These are phyloP conservation scores for Ctenoplectra terminalis DNA, from an alignment of 1,140 invertebrate genomes.

Conservation along the genomic window DNA sequence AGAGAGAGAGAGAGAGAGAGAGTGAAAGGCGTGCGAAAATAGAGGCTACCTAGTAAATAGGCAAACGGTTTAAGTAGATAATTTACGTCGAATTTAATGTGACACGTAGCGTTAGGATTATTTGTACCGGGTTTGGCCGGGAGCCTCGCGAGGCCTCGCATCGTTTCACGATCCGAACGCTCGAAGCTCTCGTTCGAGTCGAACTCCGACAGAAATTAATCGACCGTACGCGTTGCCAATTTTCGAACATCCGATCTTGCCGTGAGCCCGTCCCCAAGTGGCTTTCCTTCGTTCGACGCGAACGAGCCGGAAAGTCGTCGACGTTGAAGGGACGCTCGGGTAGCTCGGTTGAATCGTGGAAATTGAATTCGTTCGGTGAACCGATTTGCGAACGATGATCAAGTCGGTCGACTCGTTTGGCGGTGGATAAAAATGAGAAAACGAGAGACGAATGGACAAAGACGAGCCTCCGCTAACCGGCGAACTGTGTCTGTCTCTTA, in stretches of 20 bases:
- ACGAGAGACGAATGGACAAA: constrained; percentile 1
- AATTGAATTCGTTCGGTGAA: background rate
- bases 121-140: constrained; percentile 39
- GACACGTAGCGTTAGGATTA: constrained; percentile 64
- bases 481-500: background rate
- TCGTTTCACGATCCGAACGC: background rate
- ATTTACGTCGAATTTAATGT: constrained; percentile 60
- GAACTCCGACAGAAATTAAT: background rate
- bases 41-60: constrained; percentile 79
- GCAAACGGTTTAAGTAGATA: constrained; percentile 65
- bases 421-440: background rate
- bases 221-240: background rate
- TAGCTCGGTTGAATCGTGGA: background rate
- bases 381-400: no score
- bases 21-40: constrained; percentile 58
- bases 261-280: background rate
- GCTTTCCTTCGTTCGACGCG: constrained; percentile 63
- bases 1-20: constrained; percentile 9
- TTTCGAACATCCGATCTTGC: background rate
- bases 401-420: constrained; percentile 16
- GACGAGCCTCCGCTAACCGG: constrained; percentile 11
- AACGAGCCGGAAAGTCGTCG: constrained; percentile 60
- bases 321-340: no score
- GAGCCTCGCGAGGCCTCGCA: constrained; percentile 18
- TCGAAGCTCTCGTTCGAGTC: background rate